Conservation (phyloP, 2,888 invertebrate species). For the Campaea margaritaria region DNA sequence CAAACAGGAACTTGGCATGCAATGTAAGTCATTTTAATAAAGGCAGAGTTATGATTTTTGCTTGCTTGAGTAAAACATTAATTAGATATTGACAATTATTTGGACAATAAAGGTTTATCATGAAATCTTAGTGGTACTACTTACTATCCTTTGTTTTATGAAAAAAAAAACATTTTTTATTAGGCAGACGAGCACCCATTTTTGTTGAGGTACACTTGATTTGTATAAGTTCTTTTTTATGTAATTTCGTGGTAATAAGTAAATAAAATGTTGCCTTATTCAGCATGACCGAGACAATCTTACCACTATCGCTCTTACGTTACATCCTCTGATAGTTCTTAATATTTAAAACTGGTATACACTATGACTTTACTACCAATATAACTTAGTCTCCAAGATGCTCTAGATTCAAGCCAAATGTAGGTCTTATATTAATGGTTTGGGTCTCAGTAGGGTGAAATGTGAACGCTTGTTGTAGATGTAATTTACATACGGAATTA, state of each 20-base stretch:
- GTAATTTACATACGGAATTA: slow-evolving; percentile 84
- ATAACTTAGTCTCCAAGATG: slow-evolving; percentile 43
- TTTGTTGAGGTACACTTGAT: too few species aligned
- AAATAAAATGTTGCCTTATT: too few species aligned
- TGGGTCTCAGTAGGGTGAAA: slow-evolving; percentile 72
- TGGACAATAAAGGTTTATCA: too few species aligned
- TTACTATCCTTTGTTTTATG: too few species aligned
- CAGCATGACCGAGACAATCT: too few species aligned
- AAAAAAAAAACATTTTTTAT: too few species aligned
- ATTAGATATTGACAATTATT: too few species aligned
- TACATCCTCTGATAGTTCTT: slow-evolving; percentile 52
- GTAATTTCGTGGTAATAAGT: too few species aligned
- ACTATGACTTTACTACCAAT: slow-evolving; percentile 60
- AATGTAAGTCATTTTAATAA: background rate
- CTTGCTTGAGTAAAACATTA: too few species aligned
- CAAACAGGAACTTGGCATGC: background rate
- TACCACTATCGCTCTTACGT: slow-evolving; percentile 7
- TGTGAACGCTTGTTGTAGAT: slow-evolving; percentile 74
- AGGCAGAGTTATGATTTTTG: too few species aligned
- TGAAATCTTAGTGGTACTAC: too few species aligned
- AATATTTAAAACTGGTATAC: slow-evolving; percentile 78
- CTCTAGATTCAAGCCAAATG: background rate
- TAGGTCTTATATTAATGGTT: slow-evolving; percentile 22
- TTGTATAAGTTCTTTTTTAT: background rate
- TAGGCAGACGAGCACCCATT: too few species aligned